Evolutionary conservation across 1,140 invertebrate species (phyloP).

Genomic region (Drosophila ficusphila): DNA sequence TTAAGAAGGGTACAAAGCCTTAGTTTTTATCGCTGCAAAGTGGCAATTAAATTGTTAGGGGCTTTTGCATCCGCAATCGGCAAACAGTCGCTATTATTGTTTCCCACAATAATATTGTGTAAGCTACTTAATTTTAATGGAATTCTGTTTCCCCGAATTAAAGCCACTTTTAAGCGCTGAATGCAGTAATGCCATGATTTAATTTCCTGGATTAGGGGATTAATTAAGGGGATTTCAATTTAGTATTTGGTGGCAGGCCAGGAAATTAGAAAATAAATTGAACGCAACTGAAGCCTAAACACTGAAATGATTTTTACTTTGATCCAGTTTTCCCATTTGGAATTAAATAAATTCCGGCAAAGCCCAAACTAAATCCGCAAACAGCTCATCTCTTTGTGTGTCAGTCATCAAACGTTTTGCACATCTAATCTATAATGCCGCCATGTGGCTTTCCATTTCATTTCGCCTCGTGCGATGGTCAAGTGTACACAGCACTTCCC

Average conservation of each 20-base stretch:
- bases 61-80: conserved; percentile 1
- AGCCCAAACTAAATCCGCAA: background rate
- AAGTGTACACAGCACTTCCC: conserved; percentile 20
- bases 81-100: background rate
- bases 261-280: background rate
- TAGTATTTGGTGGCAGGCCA: no score
- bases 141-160: no score
- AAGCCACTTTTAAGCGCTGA: background rate
- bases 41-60: conserved; percentile 28
- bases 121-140: no score
- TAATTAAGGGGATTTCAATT: background rate
- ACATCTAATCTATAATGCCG: conserved; percentile 46
- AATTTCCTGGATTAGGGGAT: background rate
- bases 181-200: no score
- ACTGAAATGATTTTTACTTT: background rate
- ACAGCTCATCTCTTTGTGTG: conserved; percentile 16
- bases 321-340: background rate
- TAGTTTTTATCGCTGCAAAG: conserved; percentile 8
- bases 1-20: conserved; percentile 4
- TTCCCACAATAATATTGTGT: background rate
- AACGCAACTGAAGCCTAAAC: background rate
- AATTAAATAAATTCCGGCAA: background rate
- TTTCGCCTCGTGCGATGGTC: conserved; percentile 17
- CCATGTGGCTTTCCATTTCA: conserved; percentile 43
- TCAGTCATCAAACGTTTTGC: conserved; percentile 29